These are phyloP conservation scores for Trissolcus japonicus DNA, from an alignment of 2,888 invertebrate genomes.

Conservation along the genomic window DNA sequence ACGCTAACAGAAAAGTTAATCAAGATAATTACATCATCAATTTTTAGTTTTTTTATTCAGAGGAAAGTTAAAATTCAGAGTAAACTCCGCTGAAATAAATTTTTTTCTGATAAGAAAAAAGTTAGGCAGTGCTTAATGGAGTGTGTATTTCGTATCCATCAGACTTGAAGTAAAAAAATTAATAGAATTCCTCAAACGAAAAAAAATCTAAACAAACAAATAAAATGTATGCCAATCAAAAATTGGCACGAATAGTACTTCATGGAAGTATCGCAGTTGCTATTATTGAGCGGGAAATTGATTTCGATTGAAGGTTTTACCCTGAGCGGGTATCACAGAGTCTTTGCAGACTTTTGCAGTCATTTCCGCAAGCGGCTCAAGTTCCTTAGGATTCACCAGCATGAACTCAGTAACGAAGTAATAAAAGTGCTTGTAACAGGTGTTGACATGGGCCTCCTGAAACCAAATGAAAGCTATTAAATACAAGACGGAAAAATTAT, in stretches of 20 bases:
- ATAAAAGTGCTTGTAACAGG: constrained; percentile 96
- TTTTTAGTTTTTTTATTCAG: no score
- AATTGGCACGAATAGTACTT: not conserved
- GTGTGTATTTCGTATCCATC: no score
- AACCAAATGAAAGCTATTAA: constrained; percentile 55
- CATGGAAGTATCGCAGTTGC: not conserved
- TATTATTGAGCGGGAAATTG: constrained; percentile 18
- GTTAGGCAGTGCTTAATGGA: no score
- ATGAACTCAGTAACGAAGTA: constrained; percentile 93
- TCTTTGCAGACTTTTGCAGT: constrained; percentile 84
- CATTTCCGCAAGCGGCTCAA: constrained; percentile 90
- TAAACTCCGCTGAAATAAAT: no score
- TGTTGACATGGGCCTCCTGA: constrained; percentile 94
- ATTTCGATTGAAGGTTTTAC: constrained; percentile 44
- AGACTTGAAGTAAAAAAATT: no score
- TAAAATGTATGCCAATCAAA: not conserved
- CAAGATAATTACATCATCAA: no score
- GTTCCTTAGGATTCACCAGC: constrained; percentile 87
- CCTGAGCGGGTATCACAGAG: constrained; percentile 63
- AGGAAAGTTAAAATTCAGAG: no score
- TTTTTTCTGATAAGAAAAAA: no score
- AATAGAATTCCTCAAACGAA: no score
- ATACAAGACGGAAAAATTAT: not conserved
- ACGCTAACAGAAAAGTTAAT: no score
- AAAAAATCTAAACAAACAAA: not conserved